Conservation (phyloP, 2,797 vertebrate species). For the Xenops minutus region DNA sequence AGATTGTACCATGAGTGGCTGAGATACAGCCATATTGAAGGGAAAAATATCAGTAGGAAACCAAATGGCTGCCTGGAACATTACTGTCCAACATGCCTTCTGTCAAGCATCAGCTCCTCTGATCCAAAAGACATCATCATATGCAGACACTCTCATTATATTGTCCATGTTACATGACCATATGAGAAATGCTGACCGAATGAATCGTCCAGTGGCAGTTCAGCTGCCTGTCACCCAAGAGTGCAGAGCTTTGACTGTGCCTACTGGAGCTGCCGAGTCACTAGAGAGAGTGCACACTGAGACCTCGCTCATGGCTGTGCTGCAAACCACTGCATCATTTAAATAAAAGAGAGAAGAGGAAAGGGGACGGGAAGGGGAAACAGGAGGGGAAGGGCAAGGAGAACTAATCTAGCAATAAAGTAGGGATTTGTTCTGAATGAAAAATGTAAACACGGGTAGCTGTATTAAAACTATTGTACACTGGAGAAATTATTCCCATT, state of each 20-base stretch:
- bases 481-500: not conserved
- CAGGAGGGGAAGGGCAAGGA: not conserved
- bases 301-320: not conserved
- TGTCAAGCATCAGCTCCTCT: not conserved
- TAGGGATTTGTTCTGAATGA: not conserved
- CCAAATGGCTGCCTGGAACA: not conserved
- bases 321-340: not conserved
- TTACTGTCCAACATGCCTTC: not conserved
- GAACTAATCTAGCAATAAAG: not conserved
- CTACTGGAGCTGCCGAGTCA: not conserved
- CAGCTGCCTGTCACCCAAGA: not conserved
- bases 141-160: rapidly evolving
- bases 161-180: rapidly evolving
- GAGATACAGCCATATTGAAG: not conserved
- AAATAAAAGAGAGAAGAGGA: not conserved
- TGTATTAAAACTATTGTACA: not conserved
- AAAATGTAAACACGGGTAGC: not conserved
- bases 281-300: not conserved
- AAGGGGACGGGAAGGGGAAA: not conserved
- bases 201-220: not conserved
- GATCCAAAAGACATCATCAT: not conserved
- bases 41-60: not conserved
- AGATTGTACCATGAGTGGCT: not conserved
- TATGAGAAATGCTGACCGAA: not conserved
- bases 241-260: not conserved